Conservation (phyloP, 2,888 invertebrate species). For the Sussaba pulchella region DNA sequence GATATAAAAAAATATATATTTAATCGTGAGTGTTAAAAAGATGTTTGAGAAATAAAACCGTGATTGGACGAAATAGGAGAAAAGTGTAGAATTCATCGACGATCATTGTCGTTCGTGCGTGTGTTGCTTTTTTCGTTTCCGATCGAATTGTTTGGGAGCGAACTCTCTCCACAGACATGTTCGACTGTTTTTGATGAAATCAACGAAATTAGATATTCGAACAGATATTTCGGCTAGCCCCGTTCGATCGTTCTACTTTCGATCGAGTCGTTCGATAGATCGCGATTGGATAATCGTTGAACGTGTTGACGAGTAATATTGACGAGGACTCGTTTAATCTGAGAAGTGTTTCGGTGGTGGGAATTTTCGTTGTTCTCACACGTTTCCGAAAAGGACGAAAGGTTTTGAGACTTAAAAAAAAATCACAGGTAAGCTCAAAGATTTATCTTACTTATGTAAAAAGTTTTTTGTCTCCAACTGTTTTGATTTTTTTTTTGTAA, state of each 20-base stretch:
- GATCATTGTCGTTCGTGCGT: too few relatives aligned
- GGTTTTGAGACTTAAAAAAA: neutral
- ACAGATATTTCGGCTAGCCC: neutral
- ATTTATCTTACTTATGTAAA: neutral
- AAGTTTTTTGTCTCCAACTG: neutral
- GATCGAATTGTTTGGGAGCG: too few relatives aligned
- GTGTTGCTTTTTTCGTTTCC: too few relatives aligned
- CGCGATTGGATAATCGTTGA: conserved; percentile 2
- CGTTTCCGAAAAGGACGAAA: neutral
- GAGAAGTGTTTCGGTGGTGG: neutral
- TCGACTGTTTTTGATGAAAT: conserved; percentile 56
- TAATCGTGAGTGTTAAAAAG: conserved; percentile 30
- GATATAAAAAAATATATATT: conserved; percentile 15
- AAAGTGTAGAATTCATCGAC: conserved; percentile 3
- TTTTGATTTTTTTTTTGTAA: neutral
- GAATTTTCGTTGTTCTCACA: neutral
- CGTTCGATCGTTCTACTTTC: neutral
- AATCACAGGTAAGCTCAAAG: neutral
- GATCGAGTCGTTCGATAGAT: neutral
- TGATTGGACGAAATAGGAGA: neutral
- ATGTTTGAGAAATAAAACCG: conserved; percentile 10
- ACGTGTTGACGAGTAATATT: neutral
- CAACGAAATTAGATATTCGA: neutral
- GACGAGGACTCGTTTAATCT: neutral
- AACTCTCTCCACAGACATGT: conserved; percentile 26